Percentiles rank a stretch among this genome's conserved stretches.
Conservation (phyloP, 2,888 invertebrate species). For the Nemoura dubitans region DNA sequence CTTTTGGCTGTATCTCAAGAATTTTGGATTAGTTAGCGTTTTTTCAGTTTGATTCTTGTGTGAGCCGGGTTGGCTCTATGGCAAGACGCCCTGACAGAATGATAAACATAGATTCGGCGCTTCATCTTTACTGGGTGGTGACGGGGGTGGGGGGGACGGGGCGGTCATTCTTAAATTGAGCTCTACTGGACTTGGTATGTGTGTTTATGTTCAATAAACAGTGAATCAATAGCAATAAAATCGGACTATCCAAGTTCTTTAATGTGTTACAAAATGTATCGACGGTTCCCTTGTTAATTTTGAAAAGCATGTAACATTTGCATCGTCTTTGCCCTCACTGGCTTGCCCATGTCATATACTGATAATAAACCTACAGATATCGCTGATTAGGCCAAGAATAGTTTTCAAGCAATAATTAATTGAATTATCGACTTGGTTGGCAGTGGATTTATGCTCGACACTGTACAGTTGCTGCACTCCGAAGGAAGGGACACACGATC, state of each 20-base stretch:
- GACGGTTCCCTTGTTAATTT: too few species aligned
- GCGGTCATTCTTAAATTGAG: constrained; percentile 4
- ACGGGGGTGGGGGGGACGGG: neutral
- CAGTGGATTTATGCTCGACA: neutral
- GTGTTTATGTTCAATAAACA: neutral
- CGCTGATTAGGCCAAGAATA: neutral
- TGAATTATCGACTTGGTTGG: neutral
- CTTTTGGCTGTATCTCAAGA: constrained; percentile 46
- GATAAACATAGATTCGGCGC: constrained; percentile 25
- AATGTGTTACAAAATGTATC: too few species aligned
- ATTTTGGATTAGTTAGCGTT: constrained; percentile 46
- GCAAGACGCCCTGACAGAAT: neutral
- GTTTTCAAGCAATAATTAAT: neutral
- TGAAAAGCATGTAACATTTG: too few species aligned
- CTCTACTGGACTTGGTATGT: constrained; percentile 13
- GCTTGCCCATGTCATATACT: too few species aligned
- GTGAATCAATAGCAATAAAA: too few species aligned
- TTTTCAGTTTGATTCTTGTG: constrained; percentile 52
- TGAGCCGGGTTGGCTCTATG: constrained; percentile 24
- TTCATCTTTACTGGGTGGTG: neutral
- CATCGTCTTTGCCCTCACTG: too few species aligned
- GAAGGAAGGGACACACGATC: neutral
- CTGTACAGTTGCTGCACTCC: neutral
- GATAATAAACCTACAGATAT: too few species aligned
- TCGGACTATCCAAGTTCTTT: too few species aligned